Evolutionary conservation across 2,888 invertebrate species (phyloP), one percentile per base, ranked within the genome.

Genomic region (Diarsia dahlii): DNA sequence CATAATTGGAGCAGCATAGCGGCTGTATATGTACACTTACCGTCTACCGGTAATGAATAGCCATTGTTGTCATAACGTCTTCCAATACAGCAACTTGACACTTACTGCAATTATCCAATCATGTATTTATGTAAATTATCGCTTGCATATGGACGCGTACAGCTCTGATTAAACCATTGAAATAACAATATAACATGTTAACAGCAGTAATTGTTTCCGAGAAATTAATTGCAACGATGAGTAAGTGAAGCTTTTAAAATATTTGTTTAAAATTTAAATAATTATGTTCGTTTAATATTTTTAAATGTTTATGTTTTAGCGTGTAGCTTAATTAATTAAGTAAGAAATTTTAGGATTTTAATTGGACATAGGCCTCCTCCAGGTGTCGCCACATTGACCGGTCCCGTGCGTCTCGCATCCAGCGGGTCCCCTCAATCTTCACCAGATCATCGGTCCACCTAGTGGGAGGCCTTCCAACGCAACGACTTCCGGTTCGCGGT

Each of bases 41-140:
- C 23, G 10, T 50, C 60, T 58, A 18, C 13, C 20, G 6, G 28
- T 56, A 70, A 70, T 64, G 8, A 63, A 65, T 39, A 48, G 52
- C 4, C 23, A 73, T 67, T 68, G 56, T 73, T 34, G 23, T 12
- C 18, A 46, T 39, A 62, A 48, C 10, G n/a, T 58, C 56, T 67
- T n/a, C 48, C 48, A 13, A 39, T 50, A 50, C 13, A 45, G 39
- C 46, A 48, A 48, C 28, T 60, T 52, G 64, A 64, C 34, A 56
- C 65, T 62, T 71, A 74, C 52, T 73, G 71, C 45, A 80, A 82
- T 76, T 68, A 80, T 71, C 48, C 52, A 71, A 71, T 80, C 72
- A 75, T 72, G 66, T 60, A 82, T 74, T 78, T 82, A 75, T 75
- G 74, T 78, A 82, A 82, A 82, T 79, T 70, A 72, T 60, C n/a